Evolutionary conservation across 2,113 vertebrate species (phyloP).

Genomic region (Alethe diademata): DNA sequence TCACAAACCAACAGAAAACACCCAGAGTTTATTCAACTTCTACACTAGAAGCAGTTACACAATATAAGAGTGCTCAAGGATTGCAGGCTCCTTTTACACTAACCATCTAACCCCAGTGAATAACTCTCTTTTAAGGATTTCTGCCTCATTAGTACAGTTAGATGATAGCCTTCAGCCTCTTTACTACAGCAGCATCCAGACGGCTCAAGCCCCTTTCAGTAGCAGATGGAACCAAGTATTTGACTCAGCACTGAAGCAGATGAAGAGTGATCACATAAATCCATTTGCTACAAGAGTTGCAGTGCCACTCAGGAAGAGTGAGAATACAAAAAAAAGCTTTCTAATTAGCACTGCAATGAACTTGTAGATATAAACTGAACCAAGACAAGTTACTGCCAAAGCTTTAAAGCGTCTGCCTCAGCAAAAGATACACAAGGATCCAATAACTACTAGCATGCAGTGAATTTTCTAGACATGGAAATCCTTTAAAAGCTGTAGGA

Average conservation of each 20-base stretch:
- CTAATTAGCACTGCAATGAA: not conserved
- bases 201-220: not conserved
- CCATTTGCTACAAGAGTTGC: not conserved
- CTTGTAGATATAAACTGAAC: not conserved
- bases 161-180: not conserved
- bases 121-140: not conserved
- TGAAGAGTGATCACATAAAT: not conserved
- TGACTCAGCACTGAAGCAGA: not conserved
- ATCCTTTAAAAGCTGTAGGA: not conserved
- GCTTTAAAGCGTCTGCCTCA: not conserved
- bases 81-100: not conserved
- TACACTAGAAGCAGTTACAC: not conserved
- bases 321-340: not conserved
- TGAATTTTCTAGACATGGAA: not conserved
- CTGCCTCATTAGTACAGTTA: not conserved
- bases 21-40: not conserved
- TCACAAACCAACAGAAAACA: not conserved
- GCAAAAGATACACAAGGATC: not conserved
- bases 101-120: not conserved
- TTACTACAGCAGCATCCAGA: not conserved
- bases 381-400: not conserved
- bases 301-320: not conserved
- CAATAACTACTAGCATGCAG: not conserved
- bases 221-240: not conserved
- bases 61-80: not conserved